Evolutionary conservation across 1,140 invertebrate genomes (phyloP), one percentile per base, ranked within the genome.

Genomic region (Eriosoma lanigerum): DNA sequence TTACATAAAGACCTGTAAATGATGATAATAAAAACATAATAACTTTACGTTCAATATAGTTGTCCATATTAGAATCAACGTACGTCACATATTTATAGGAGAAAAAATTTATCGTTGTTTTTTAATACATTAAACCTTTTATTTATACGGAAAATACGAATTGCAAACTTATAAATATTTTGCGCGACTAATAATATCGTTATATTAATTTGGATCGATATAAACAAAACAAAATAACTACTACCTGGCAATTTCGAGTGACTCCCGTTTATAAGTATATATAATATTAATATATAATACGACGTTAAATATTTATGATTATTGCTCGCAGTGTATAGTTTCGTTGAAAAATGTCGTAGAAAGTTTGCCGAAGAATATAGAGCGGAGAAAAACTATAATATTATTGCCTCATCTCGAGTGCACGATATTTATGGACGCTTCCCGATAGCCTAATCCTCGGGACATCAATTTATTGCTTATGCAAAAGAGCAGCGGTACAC

Each of bases 381-480:
- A 38, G 26, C 21, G 15, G 21, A 44, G 54, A 58, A 60, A 60
- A 76, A 44, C 29, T 46, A 66, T 76, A 38, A 38, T 38, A 38
- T 4, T 38, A 58, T 38, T 8, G 72, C 75, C 56, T 48, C 75
- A 24, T 78, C 68, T 72, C 54, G 54, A 78, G 75, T 58, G 75
- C 26, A 26, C 56, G 54, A 78, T 78, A 78, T 78, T 78, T 78
- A 78, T 78, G 75, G 54, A 62, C 38, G 75, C 56, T 78, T 78
- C 56, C 54, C 75, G 75, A 78, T 76, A 76, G 73, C 73, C 73
- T 76, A 76, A 76, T 78, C 75, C 75, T 46, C 38, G 24, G 54
- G 38, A 78, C 75, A 19, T 60, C 75, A 78, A 78, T 78, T 78
- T 78, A 78, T 78, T 78, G 54, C 75, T 56, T 62, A 78, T 78